A percentile compares a stretch with the other conserved stretches of the same genome.
These are phyloP conservation scores for Neria commutata DNA, from an alignment of 2,888 invertebrate species.

Conservation along the genomic window DNA sequence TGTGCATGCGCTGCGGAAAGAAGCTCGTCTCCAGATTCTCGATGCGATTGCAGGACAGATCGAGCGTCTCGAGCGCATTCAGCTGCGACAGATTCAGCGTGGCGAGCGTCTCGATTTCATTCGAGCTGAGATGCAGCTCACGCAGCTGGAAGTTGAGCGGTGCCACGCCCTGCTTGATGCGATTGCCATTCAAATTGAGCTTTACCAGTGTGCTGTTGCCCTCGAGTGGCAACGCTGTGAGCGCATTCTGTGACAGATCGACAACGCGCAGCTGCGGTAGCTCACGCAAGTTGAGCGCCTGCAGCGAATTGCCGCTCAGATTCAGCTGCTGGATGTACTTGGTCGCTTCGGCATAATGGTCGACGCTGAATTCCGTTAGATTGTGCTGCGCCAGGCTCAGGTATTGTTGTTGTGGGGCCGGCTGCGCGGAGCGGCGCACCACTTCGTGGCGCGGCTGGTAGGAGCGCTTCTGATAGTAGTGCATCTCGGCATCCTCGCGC, in stretches of 20 bases:
- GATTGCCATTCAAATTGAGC: conserved; percentile 40
- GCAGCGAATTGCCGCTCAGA: conserved; percentile 42
- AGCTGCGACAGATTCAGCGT: conserved; percentile 42
- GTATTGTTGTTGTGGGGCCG: not conserved
- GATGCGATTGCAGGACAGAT: conserved; percentile 59
- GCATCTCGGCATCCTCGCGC: conserved; percentile 42
- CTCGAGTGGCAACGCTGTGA: conserved; percentile 36
- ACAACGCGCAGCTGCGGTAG: conserved; percentile 37
- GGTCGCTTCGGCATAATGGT: too few relatives aligned
- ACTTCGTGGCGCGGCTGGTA: conserved; percentile 30
- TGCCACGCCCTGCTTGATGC: conserved; percentile 27
- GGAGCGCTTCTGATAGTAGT: conserved; percentile 47
- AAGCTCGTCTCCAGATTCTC: conserved; percentile 44
- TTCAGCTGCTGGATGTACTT: conserved; percentile 1
- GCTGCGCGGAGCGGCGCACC: conserved; percentile 30
- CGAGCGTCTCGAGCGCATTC: conserved; percentile 50
- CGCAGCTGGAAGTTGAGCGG: conserved; percentile 30
- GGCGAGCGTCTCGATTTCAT: conserved; percentile 34
- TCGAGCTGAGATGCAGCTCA: conserved; percentile 44
- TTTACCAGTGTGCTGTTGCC: conserved; percentile 23
- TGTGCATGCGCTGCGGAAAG: conserved; percentile 51
- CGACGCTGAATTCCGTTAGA: conserved; percentile 8
- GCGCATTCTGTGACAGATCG: conserved; percentile 42
- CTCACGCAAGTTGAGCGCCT: conserved; percentile 33
- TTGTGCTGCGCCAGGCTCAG: conserved; percentile 19